phyloP scores from a whole-genome alignment of 2,888 invertebrate species.

The Scaeva pyrastri region DNA sequence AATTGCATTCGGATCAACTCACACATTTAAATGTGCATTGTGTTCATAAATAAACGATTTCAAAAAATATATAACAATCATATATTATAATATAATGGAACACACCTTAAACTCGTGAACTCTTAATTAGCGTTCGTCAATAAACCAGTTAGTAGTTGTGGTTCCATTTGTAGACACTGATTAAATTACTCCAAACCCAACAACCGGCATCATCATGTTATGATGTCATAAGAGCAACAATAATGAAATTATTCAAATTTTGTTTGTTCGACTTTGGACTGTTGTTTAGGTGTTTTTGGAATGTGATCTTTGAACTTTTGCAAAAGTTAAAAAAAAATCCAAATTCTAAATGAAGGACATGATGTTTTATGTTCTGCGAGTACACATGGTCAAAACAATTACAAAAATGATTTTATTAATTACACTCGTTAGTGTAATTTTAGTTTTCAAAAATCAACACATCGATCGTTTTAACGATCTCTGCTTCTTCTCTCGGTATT shows the following conservation, averaged over 20 bases:
- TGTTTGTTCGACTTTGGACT: neutral
- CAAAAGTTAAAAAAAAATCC: neutral
- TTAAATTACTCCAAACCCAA: constrained; percentile 6
- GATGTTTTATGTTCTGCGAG: neutral
- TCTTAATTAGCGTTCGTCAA: constrained; percentile 39
- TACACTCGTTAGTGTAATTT: constrained; percentile 17
- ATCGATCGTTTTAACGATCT: neutral
- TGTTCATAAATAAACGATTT: neutral
- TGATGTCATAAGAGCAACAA: constrained; percentile 26
- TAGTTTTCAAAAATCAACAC: constrained; percentile 1
- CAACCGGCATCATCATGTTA: constrained; percentile 6
- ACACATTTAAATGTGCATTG: too few species aligned
- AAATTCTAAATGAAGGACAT: neutral
- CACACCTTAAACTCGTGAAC: constrained; percentile 51
- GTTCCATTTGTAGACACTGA: constrained; percentile 21
- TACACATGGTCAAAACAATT: neutral
- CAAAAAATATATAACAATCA: neutral
- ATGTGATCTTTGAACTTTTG: neutral
- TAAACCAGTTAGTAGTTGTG: constrained; percentile 1
- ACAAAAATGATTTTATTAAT: constrained; percentile 1
- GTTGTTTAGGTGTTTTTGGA: neutral
- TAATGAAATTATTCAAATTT: constrained; percentile 3
- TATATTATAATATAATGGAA: too few species aligned
- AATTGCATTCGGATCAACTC: too few species aligned
- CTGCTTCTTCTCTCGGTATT: neutral